Base-by-base conservation (phyloP, 2,113 vertebrate genomes). In the Brevimyrus niger region DNA sequence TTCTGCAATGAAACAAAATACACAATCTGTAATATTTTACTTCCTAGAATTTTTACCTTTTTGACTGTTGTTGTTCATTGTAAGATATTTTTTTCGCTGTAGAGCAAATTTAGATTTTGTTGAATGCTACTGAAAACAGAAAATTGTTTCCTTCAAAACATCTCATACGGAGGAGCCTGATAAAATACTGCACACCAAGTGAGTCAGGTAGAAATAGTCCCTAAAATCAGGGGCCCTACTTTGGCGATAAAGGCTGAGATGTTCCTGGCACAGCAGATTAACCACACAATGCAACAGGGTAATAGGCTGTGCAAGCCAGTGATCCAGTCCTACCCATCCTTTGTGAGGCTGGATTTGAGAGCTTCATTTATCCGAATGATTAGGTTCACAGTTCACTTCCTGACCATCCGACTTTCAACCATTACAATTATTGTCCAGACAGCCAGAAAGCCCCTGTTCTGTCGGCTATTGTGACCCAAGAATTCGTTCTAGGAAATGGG, bases 321-420 rank as follows among this genome's bases (percentile, higher is more conserved):
- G 10, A 93, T 91, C 91, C 90, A 93, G 91, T 93, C 91, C 91
- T 94, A 87, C 93, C 94, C 87, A 90, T 92, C 92, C 90, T 90
- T 93, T 94, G 92, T 94, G 92, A 92, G 90, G 46, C 89, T 91
- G 89, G 94, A 92, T 95, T 89, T 91, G 89, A 89, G 91, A 93
- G 94, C 91, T 93, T 93, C 91, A 91, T 95, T 94, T 94, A 95
- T 95, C 93, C 96, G 96, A 94, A 93, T 96, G 96, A 96, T 96
- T 95, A 94, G 95, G 93, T 96, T 94, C 95, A 94, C 95, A 93
- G 89, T 95, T 95, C 93, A 94, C 92, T 94, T 90, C 90, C 94
- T 95, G 93, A 96, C 92, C 91, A 89, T 83, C 91, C 90, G 88
- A 7, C 17, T 46, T 91, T 44, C 86, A 89, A 27, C 46, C 46